phyloP scores from a whole-genome alignment of 2,797 vertebrate genomes.

The Sparidentex hasta region DNA sequence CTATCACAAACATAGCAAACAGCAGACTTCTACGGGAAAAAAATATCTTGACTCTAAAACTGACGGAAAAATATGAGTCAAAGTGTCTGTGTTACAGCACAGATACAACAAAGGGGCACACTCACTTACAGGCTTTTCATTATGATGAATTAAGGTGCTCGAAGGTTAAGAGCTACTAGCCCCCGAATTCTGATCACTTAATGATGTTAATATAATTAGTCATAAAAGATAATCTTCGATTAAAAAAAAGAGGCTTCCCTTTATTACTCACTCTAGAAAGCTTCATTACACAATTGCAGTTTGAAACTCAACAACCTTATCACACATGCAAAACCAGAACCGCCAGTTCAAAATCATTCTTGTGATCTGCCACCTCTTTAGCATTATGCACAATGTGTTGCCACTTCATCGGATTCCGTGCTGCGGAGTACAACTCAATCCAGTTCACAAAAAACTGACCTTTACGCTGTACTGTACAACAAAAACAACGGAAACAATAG shows the following conservation, averaged over 20 bases:
- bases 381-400: conserved; percentile 5
- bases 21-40: background rate
- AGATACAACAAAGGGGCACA: conserved; percentile 8
- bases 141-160: conserved; percentile 8
- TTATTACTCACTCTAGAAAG: background rate
- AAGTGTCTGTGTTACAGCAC: background rate
- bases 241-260: background rate
- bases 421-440: background rate
- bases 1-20: conserved; percentile 18
- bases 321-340: background rate
- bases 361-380: background rate
- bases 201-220: background rate
- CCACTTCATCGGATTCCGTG: background rate
- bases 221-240: background rate
- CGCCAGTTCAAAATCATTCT: background rate
- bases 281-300: background rate
- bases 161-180: background rate
- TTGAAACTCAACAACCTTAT: conserved; percentile 7
- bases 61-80: conserved; percentile 8
- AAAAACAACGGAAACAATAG: background rate
- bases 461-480: background rate
- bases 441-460: background rate
- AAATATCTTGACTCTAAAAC: background rate
- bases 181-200: background rate
- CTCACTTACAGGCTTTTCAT: background rate